Conservation (phyloP, 2,797 vertebrate species). For the Diplodus puntazzo region DNA sequence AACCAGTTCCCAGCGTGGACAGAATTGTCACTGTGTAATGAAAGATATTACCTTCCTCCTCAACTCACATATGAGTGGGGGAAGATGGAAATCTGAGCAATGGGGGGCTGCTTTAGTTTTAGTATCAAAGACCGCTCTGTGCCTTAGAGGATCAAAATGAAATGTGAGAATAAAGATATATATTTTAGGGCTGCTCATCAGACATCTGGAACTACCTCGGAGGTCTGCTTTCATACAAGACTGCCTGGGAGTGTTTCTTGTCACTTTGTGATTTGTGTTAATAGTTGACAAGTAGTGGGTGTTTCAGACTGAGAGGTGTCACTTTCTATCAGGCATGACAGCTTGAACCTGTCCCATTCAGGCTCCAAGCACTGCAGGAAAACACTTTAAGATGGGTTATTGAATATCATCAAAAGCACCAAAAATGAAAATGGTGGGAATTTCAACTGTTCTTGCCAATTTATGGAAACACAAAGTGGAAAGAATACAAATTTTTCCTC, state of each 20-base stretch:
- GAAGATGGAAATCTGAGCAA: no score
- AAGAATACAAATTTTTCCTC: no score
- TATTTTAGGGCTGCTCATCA: background rate
- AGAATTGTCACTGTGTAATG: background rate
- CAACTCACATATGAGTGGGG: no score
- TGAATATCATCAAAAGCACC: background rate
- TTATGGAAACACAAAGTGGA: no score
- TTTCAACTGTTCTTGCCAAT: background rate
- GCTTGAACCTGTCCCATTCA: constrained; percentile 1
- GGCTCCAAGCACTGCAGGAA: background rate
- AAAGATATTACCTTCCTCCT: background rate
- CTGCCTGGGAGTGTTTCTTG: constrained; percentile 15
- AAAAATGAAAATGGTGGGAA: background rate
- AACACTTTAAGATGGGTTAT: no score
- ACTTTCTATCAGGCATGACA: constrained; percentile 23
- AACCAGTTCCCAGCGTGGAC: background rate
- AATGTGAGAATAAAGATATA: background rate
- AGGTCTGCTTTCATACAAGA: constrained; percentile 3
- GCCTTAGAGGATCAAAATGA: constrained; percentile 1
- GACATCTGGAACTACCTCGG: constrained; percentile 7
- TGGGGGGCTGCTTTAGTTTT: fast-evolving
- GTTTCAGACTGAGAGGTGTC: constrained; percentile 42
- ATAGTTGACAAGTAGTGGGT: constrained; percentile 34
- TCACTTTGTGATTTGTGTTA: constrained; percentile 21
- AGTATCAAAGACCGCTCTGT: background rate